phyloP scores from a whole-genome alignment of 1,140 invertebrate species.

The Penaeus indicus region DNA sequence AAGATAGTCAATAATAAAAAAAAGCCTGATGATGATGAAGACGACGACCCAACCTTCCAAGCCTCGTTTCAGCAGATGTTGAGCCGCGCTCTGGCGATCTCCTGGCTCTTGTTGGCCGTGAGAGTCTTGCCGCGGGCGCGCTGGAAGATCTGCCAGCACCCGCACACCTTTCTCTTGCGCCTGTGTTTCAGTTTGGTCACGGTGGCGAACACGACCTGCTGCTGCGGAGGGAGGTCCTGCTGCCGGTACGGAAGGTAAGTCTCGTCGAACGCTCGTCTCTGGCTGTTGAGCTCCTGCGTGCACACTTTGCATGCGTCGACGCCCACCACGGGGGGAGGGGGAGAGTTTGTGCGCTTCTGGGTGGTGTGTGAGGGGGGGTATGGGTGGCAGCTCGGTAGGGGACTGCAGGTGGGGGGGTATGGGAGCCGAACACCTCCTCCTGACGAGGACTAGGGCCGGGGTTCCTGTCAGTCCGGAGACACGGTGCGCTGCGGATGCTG shows the following conservation, averaged over 20 bases:
- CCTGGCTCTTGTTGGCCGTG: conserved; percentile 37
- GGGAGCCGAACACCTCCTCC: conserved; percentile 55
- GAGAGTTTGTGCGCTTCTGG: conserved; percentile 53
- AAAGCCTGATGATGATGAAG: too few species aligned
- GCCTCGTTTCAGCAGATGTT: conserved; percentile 21
- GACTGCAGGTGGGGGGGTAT: conserved; percentile 43
- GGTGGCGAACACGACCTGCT: conserved; percentile 16
- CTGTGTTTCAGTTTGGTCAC: conserved; percentile 47
- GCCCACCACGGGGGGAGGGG: neutral
- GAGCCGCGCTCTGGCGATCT: conserved; percentile 33
- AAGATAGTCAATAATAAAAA: too few species aligned
- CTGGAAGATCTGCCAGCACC: conserved; percentile 58
- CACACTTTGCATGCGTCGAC: conserved; percentile 49
- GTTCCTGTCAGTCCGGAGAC: conserved; percentile 61
- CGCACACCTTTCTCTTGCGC: conserved; percentile 50
- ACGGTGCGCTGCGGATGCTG: conserved; percentile 63
- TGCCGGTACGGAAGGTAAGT: conserved; percentile 22
- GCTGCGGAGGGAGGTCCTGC: conserved; percentile 5
- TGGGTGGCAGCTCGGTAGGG: conserved; percentile 47
- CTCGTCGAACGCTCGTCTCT: conserved; percentile 37
- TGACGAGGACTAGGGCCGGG: conserved; percentile 58
- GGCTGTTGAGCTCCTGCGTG: conserved; percentile 46
- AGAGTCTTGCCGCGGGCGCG: conserved; percentile 48
- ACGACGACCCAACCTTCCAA: neutral
- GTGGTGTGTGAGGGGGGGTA: conserved; percentile 41